Evolutionary conservation across 2,113 vertebrate species (phyloP), one percentile per base, ranked within the genome.

Genomic region (Cynopterus brachyotis): DNA sequence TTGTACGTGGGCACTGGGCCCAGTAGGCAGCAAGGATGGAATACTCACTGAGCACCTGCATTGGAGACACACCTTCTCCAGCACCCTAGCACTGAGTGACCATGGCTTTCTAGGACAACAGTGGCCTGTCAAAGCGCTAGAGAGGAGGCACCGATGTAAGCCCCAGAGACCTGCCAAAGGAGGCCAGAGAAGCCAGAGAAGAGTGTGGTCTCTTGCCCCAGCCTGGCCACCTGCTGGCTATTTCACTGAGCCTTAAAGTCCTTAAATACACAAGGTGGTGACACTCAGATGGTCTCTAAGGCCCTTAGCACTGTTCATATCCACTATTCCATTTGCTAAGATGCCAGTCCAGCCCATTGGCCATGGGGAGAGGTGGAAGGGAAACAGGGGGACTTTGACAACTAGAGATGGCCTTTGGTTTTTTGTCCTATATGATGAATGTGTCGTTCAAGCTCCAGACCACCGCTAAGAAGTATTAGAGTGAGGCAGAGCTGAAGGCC

Each of bases 381-480:
- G 47, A 20, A 15, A 6, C 1, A 2, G 32, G 47, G 55, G 6
- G 45, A 50, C 4, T 26, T 28, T 45, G 66, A 66, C 16, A 88
- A 22, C 30, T 1, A 35, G 60, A 24, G 22, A 30, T 6, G 5
- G 35, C 9, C 16, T 88, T 8, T 24, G 55, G 13, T 55, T 30
- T 73, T 35, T 64, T 53, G 26, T 5, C 45, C 6, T 2, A 20
- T 10, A 2, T 13, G 28, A 47, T 7, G 2, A 32, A 40, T 8
- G 2, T 13, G 57, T 40, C 6, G 0, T 15, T 55, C 4, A 35
- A 60, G 37, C 37, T 47, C 3, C 3, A 42, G 69, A 37, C 53
- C 1, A 0, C 3, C 16, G 20, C 0, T 0, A 13, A 22, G 53
- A 2, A 3, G 0, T 3, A 10, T 55, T 4, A 73, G 19, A 62